Conservation (phyloP, 2,797 vertebrate genomes). For the Lophius americanus region DNA sequence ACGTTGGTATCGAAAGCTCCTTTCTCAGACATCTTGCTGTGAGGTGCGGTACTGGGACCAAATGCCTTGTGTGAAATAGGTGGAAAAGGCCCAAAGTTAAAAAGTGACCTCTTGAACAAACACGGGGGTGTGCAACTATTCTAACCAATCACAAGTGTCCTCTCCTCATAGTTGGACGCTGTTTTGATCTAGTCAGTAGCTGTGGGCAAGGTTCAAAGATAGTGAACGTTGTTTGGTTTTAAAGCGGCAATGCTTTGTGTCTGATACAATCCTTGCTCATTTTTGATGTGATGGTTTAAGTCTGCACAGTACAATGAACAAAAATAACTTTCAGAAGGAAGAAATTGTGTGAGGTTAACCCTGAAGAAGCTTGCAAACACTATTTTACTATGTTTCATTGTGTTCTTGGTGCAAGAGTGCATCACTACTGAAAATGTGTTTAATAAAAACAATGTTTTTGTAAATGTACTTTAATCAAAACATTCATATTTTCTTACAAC, state of each 20-base stretch:
- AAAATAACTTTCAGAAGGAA: neutral
- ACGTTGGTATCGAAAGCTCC: slow-evolving; percentile 90
- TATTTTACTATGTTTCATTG: no score
- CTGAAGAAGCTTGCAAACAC: no score
- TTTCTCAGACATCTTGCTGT: slow-evolving; percentile 85
- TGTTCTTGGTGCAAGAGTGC: no score
- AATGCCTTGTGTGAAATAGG: slow-evolving; percentile 29
- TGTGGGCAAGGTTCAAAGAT: slow-evolving; percentile 76
- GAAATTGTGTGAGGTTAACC: no score
- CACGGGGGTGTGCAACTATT: slow-evolving; percentile 56
- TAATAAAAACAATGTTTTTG: no score
- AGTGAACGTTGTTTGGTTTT: slow-evolving; percentile 22
- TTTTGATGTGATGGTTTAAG: neutral
- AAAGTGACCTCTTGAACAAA: slow-evolving; percentile 42
- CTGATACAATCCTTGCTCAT: neutral
- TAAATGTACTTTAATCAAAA: no score
- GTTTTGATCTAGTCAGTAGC: slow-evolving; percentile 43
- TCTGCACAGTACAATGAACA: neutral
- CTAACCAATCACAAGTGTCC: slow-evolving; percentile 64
- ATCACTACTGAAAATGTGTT: no score
- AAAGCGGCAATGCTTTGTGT: slow-evolving; percentile 3
- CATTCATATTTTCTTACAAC: no score
- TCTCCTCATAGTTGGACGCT: slow-evolving; percentile 3
- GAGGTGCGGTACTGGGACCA: slow-evolving; percentile 36
- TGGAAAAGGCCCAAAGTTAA: slow-evolving; percentile 38